These are phyloP conservation scores for Abrostola triplasia DNA, from an alignment of 2,888 invertebrate genomes.

Conservation along the genomic window DNA sequence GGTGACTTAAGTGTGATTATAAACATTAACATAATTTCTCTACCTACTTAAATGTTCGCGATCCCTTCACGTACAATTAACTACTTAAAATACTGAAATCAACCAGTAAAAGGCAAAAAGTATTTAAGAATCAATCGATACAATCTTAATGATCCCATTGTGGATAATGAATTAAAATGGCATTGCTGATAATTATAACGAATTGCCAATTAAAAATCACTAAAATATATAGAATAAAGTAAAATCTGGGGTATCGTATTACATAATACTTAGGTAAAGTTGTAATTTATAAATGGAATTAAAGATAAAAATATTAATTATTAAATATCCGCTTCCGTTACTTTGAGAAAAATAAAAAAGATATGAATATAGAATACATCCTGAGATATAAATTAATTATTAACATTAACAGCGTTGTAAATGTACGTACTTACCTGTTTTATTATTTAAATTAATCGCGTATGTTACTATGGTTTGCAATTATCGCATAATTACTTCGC, in stretches of 20 bases:
- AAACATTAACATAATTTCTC: constrained; percentile 9
- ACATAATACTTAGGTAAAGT: constrained; percentile 2
- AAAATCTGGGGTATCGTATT: constrained; percentile 21
- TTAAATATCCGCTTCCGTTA: constrained; percentile 36
- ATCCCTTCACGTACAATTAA: constrained; percentile 35
- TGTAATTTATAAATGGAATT: constrained; percentile 4
- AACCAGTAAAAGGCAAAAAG: constrained; percentile 31
- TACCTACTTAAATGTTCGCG: constrained; percentile 34
- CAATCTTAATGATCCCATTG: constrained; percentile 42
- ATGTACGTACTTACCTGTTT: not conserved
- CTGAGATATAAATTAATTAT: not conserved
- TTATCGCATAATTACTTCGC: too few relatives aligned
- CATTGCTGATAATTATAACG: constrained; percentile 19
- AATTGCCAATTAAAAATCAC: constrained; percentile 18
- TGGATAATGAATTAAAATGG: constrained; percentile 31
- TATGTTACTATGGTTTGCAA: not conserved
- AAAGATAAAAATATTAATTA: constrained; percentile 9
- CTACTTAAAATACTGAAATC: constrained; percentile 23
- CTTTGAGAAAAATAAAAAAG: not conserved
- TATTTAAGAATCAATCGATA: constrained; percentile 42
- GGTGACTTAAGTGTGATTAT: not conserved
- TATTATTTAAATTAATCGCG: not conserved
- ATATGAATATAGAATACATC: constrained; percentile 1
- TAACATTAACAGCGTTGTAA: not conserved
- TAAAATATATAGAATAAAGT: constrained; percentile 9